A percentile compares a stretch with the other conserved stretches of the same genome.
These are phyloP conservation scores for Drosophila chauvacae DNA, from an alignment of 1,140 invertebrate species.

Conservation along the genomic window DNA sequence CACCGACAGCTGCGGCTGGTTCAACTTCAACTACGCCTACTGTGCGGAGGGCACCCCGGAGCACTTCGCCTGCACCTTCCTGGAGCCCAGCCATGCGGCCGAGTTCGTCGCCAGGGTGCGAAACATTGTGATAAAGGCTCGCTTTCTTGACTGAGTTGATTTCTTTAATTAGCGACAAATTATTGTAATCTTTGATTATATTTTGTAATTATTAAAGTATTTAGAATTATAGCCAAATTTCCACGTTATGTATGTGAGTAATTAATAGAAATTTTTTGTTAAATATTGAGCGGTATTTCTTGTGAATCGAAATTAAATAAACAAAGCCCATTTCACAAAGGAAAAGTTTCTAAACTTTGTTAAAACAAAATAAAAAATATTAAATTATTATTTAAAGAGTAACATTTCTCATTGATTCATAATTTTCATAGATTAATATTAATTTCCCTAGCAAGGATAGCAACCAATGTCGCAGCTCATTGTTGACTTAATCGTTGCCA, in stretches of 20 bases:
- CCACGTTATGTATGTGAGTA: too few species aligned
- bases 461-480: not conserved
- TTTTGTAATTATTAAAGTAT: constrained; percentile 22
- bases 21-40: constrained; percentile 42
- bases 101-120: constrained; percentile 34
- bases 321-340: too few species aligned
- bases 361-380: too few species aligned
- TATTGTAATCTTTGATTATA: constrained; percentile 29
- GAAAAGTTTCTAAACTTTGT: too few species aligned
- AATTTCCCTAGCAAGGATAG: not conserved
- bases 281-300: not conserved
- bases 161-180: constrained; percentile 18
- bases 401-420: not conserved
- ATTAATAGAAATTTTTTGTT: not conserved
- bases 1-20: constrained; percentile 38
- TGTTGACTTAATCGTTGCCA: constrained; percentile 39
- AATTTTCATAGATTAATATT: not conserved
- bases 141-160: constrained; percentile 1
- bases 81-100: constrained; percentile 23
- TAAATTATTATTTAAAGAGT: not conserved
- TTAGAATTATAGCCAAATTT: not conserved
- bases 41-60: constrained; percentile 31
- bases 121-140: constrained; percentile 5
- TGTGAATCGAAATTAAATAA: not conserved
- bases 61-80: constrained; percentile 39